Evolutionary conservation across 2,888 invertebrate genomes (phyloP).

Genomic region (Lordiphosa fenestrarum): DNA sequence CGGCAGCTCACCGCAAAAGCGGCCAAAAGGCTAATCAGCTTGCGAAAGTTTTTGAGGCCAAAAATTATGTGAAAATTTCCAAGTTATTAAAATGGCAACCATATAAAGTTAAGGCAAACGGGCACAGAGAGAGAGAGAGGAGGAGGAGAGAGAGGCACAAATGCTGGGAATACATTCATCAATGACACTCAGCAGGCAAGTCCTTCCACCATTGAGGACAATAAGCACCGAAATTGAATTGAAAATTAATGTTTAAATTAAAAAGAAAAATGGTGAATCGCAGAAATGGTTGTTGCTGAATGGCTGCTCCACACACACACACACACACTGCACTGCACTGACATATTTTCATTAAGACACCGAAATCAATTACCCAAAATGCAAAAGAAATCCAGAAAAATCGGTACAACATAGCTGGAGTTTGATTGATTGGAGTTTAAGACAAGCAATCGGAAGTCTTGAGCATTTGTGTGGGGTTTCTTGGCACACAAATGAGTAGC

Average conservation of each 20-base stretch:
- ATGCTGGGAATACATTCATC: conserved; percentile 26
- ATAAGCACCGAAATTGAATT: conserved; percentile 46
- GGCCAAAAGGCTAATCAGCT: conserved; percentile 21
- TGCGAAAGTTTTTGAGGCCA: conserved; percentile 14
- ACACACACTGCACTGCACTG: conserved; percentile 12
- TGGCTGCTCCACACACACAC: neutral
- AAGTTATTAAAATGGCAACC: conserved; percentile 27
- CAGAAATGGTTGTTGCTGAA: neutral
- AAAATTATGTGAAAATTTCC: conserved; percentile 25
- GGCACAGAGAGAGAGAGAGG: neutral
- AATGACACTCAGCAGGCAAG: conserved; percentile 17
- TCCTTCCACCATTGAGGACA: conserved; percentile 44
- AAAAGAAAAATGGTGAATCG: conserved; percentile 31
- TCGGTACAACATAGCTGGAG: no score
- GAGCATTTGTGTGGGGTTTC: no score
- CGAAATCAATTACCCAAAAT: conserved; percentile 19
- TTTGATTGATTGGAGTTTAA: no score
- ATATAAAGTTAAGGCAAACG: neutral
- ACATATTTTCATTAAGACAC: conserved; percentile 31
- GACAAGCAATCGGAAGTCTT: no score
- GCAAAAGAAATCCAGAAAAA: no score
- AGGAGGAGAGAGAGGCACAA: no score
- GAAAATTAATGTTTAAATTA: conserved; percentile 49
- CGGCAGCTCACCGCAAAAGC: conserved; percentile 15
- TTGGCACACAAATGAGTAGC: no score